Base-by-base conservation (phyloP, 2,113 vertebrate genomes). In the Pao palembangensis region DNA sequence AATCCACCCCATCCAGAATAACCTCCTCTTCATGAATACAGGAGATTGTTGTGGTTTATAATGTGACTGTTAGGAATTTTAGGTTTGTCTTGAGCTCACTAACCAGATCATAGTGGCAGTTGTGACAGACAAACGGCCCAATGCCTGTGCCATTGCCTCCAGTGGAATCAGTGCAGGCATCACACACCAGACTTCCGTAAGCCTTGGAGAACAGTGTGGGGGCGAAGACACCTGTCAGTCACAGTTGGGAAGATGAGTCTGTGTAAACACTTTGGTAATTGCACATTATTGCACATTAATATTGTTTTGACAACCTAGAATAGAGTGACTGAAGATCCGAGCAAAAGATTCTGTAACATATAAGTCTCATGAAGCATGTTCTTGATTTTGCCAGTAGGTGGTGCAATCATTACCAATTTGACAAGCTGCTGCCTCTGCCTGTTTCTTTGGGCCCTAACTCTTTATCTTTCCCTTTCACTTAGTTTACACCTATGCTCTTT, bases 121-220 rank as follows among this genome's bases (percentile, higher is more conserved):
- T 91, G 73, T 87, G 89, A 68, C 94, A 96, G 54, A 92, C 76
- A 28, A 93, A 93, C 0, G 86, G 81, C 1, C 90, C 90, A 8
- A 88, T 87, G 0, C 62, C 83, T 66, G 90, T 93, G 49, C 61
- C 55, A 66, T 52, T 6, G 41, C 79, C 73, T 58, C 82, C 87
- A 0, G 87, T 81, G 58, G 91, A 58, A 7, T 90, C 92, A 69
- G 90, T 91, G 77, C 94, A 96, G 58, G 89, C 88, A 0, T 91
- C 91, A 0, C 94, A 96, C 15, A 95, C 82, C 79, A 95, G 70
- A 79, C 88, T 93, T 44, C 94, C 93, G 0, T 94, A 96, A 2
- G 92, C 92, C 85, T 96, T 96, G 72, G 94, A 94, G 84, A 96
- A 96, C 28, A 96, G 80, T 0, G 94, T 95, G 0, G 93, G 94